Evolutionary conservation across 2,888 invertebrate genomes (phyloP), one percentile per base, ranked within the genome.

Genomic region (Atherix ibis): DNA sequence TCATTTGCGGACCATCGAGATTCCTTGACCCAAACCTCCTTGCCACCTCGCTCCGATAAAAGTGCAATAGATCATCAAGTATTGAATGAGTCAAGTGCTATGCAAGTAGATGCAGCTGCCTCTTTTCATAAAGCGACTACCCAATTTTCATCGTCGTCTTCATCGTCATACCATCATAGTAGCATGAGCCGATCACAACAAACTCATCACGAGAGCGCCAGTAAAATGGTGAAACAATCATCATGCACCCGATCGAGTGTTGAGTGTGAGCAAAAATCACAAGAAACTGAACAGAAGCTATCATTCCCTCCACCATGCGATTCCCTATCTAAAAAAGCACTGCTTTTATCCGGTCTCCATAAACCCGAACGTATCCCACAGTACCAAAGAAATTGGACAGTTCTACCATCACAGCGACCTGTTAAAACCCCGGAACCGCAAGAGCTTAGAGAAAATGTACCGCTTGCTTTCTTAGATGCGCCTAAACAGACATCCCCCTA

Each of bases 371-470:
- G 60, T 48, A 67, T 76, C 49, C 76, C 76, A 6, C 61, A 68
- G 36, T 76, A 76, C 51, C 76, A 76, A 57, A 67, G 68, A 52
- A 68, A 73, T 51, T 64, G 73, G 52, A 68, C 71, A 40, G 63
- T 65, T 46, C 52, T 71, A 40, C 67, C 66, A 36, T 67, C 70
- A 43, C 70, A 73, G 54, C 63, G 68, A 49, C 62, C 62, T 36
- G 65, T 66, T 27, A 65, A 67, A 46, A 70, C 69, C 17, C 70
- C 71, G 40, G 71, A 71, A 50, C 59, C 64, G 41, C 54, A 63
- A 37, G 65, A 67, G 44, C 47, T 66, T 56, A 58, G 53, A 46
- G 62, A 61, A 38, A 62, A 62, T 46, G 50, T 62, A 22, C 62
- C 62, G 34, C 50, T 62, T 44, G 62, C 62, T 46, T 62, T 62